These are phyloP conservation scores for Darevskia mixta DNA, from an alignment of 2,797 vertebrate genomes.

Conservation along the genomic window DNA sequence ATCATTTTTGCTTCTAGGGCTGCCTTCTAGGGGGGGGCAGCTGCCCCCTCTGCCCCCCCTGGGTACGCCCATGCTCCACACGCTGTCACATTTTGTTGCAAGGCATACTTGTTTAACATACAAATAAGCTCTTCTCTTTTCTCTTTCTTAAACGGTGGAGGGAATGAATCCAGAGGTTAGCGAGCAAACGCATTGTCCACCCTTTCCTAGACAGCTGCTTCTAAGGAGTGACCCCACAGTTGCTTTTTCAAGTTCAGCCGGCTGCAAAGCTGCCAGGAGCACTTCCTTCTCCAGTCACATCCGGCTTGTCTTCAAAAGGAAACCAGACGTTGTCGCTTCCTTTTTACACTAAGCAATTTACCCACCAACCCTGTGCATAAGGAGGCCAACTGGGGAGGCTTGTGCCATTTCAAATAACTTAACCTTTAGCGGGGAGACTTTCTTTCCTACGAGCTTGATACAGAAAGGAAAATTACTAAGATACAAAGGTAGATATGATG, in stretches of 20 bases:
- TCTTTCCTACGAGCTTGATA: neutral
- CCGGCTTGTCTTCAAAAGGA: slow-evolving; percentile 46
- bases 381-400: neutral
- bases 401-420: accelerated
- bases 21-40: too few relatives aligned
- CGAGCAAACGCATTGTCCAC: too few relatives aligned
- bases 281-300: slow-evolving; percentile 24
- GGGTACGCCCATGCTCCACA: too few relatives aligned
- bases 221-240: neutral
- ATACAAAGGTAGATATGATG: neutral
- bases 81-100: neutral
- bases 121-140: neutral
- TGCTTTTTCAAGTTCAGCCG: slow-evolving; percentile 21
- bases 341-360: neutral
- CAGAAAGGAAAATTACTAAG: slow-evolving; percentile 43
- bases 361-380: neutral
- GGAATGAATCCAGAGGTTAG: neutral
- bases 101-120: neutral
- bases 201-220: slow-evolving; percentile 1
- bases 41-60: too few relatives aligned
- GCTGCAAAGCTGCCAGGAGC: accelerated
- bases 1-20: too few relatives aligned
- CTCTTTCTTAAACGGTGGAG: neutral
- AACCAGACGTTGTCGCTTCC: slow-evolving; percentile 42
- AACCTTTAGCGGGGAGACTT: slow-evolving; percentile 28